Evolutionary conservation across 2,113 vertebrate genomes (phyloP).

Genomic region (Forbesichthys papilliferus): DNA sequence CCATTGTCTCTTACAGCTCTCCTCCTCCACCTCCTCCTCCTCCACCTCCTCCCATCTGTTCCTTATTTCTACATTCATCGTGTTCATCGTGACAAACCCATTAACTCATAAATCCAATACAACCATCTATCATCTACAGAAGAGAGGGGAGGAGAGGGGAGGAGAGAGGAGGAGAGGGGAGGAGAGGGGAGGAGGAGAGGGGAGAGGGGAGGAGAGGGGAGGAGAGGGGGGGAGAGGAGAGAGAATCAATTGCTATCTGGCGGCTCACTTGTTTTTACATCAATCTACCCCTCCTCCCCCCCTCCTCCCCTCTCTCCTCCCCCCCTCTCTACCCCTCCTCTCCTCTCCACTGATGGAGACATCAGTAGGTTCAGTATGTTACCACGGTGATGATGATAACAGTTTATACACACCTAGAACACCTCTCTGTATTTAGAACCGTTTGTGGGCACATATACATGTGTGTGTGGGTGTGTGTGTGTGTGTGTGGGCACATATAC

Average conservation of each 20-base stretch:
- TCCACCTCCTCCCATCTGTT: conserved; percentile 47
- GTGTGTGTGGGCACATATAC: background rate
- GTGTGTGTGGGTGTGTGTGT: background rate
- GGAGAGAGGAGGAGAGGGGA: background rate
- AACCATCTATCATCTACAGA: conserved; percentile 74
- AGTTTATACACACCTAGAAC: background rate
- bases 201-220: conserved; percentile 43
- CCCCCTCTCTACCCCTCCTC: background rate
- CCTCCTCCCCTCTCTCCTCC: background rate
- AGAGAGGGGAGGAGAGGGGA: conserved; percentile 29
- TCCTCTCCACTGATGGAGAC: background rate
- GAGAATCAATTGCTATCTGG: conserved; percentile 43
- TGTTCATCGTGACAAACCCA: conserved; percentile 59
- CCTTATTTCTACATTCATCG: conserved; percentile 70
- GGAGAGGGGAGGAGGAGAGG: background rate
- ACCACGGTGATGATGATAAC: background rate
- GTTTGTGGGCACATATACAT: background rate
- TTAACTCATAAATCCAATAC: conserved; percentile 74
- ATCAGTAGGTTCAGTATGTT: background rate
- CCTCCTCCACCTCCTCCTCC: conserved; percentile 13
- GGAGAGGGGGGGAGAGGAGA: conserved; percentile 24
- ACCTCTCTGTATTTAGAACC: background rate
- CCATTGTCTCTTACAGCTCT: conserved; percentile 1
- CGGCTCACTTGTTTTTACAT: conserved; percentile 68
- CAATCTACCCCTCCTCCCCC: conserved; percentile 16